A percentile compares a stretch with the other conserved stretches of the same genome.
phyloP scores from a whole-genome alignment of 2,888 invertebrate genomes.

The Omphaloscelis lunosa region DNA sequence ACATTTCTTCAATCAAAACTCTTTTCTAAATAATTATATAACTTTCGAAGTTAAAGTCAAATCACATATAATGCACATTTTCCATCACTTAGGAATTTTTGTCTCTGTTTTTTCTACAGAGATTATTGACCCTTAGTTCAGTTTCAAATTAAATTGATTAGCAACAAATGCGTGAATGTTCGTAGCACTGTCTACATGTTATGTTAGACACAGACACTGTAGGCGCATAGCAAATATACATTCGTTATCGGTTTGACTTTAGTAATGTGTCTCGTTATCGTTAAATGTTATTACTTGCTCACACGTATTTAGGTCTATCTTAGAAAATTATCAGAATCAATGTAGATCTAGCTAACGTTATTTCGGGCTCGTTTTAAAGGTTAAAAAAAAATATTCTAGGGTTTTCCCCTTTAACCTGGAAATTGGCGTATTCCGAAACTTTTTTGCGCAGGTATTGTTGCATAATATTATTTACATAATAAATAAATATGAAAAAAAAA shows the following conservation, averaged over 20 bases:
- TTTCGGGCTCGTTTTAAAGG: background rate
- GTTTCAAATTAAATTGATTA: conserved; percentile 45
- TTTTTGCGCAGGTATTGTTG: background rate
- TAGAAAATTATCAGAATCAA: conserved; percentile 54
- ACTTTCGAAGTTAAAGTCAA: conserved; percentile 51
- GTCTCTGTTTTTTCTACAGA: conserved; percentile 30
- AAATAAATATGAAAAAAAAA: no score
- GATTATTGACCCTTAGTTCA: conserved; percentile 64
- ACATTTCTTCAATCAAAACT: conserved; percentile 67
- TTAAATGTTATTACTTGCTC: conserved; percentile 70
- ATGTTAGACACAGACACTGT: conserved; percentile 56
- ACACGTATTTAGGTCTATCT: conserved; percentile 62
- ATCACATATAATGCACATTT: conserved; percentile 66
- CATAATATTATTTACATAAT: background rate
- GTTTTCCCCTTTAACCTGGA: background rate
- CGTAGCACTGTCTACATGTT: conserved; percentile 55
- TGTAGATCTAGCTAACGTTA: conserved; percentile 29
- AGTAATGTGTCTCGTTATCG: conserved; percentile 79
- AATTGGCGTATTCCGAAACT: background rate
- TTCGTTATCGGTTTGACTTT: conserved; percentile 82
- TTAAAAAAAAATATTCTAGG: background rate
- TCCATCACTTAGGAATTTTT: conserved; percentile 44
- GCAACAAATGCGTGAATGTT: conserved; percentile 60
- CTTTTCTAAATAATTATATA: conserved; percentile 49
- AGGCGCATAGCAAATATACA: conserved; percentile 63